Evolutionary conservation across 30 jellyfish, hydroid and myxozoan genomes (phyloP).

Genomic region (Aurelia sp.): DNA sequence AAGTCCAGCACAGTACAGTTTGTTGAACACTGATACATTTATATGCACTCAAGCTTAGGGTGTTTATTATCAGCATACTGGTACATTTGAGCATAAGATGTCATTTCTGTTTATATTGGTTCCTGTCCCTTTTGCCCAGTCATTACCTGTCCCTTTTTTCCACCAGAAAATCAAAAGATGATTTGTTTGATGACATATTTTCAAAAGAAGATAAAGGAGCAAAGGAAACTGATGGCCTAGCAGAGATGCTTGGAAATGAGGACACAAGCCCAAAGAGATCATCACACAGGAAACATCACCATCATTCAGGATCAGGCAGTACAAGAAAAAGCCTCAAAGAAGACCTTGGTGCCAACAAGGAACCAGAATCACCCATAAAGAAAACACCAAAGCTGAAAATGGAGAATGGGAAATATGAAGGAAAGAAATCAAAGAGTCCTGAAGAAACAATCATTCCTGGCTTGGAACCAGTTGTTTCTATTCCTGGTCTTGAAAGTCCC

Average conservation of each 20-base stretch:
- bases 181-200: conserved; percentile 84
- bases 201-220: conserved; percentile 60
- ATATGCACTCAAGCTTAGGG: too few relatives aligned
- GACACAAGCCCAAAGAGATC: conserved; percentile 52
- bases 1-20: too few relatives aligned
- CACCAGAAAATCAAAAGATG: conserved; percentile 69
- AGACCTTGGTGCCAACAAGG: conserved; percentile 28
- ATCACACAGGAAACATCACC: background rate
- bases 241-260: conserved; percentile 49
- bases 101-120: too few relatives aligned
- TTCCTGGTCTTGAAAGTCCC: conserved; percentile 43
- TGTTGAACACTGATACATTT: too few relatives aligned
- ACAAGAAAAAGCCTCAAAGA: background rate
- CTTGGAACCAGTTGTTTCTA: conserved; percentile 22
- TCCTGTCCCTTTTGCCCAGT: background rate
- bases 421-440: background rate
- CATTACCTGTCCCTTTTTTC: background rate
- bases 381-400: conserved; percentile 32
- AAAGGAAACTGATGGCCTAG: conserved; percentile 50
- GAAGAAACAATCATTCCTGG: conserved; percentile 53
- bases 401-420: conserved; percentile 31
- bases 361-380: conserved; percentile 9
- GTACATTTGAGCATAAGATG: too few relatives aligned
- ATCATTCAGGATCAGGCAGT: background rate
- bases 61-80: too few relatives aligned